phyloP scores from a whole-genome alignment of 2,113 vertebrate species.

The Capreolus pygargus region DNA sequence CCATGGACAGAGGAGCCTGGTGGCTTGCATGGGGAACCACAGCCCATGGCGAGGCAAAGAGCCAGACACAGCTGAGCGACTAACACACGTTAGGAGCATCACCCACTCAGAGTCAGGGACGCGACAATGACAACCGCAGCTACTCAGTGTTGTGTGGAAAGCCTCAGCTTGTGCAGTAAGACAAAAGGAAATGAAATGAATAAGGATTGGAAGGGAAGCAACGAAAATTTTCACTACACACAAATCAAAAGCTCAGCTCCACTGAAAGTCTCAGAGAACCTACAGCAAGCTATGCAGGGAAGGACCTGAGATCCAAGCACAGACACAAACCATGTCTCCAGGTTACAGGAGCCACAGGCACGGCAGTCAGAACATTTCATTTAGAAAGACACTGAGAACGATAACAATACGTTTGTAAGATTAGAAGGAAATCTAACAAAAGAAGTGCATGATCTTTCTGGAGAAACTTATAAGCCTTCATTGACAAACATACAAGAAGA shows the following conservation, averaged over 20 bases:
- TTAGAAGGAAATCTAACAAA: not conserved
- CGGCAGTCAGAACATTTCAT: not conserved
- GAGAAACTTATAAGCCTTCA: not conserved
- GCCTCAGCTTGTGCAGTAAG: not conserved
- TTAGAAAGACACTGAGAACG: not conserved
- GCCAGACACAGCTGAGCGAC: not conserved
- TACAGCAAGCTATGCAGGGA: not conserved
- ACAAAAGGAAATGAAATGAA: not conserved
- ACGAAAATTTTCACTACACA: not conserved
- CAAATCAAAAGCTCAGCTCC: not conserved
- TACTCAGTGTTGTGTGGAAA: not conserved
- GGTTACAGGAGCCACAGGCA: not conserved
- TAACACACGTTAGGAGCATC: not conserved
- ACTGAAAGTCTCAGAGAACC: not conserved
- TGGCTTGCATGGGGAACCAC: not conserved
- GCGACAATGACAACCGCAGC: not conserved
- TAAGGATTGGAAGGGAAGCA: not conserved
- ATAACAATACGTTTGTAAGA: not conserved
- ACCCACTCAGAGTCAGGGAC: not conserved
- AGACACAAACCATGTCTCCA: not conserved
- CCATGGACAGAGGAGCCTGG: not conserved
- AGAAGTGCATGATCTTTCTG: not conserved
- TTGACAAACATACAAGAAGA: conserved; percentile 27
- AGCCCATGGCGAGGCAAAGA: not conserved
- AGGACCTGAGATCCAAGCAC: not conserved